These are phyloP conservation scores for Hozukius guyotensis DNA, from an alignment of 2,797 vertebrate genomes.

Conservation along the genomic window DNA sequence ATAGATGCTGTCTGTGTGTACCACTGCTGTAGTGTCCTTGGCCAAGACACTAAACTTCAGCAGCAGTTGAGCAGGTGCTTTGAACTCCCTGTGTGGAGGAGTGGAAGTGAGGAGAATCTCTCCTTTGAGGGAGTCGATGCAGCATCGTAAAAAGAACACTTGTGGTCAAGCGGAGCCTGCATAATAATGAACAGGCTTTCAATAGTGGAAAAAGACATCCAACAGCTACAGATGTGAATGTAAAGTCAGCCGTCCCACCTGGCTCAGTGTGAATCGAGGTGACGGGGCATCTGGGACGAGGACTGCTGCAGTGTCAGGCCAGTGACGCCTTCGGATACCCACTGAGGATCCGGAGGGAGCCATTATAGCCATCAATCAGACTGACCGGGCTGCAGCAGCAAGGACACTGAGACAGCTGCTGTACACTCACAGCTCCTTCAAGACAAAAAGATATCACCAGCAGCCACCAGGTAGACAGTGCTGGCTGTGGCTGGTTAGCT, in stretches of 20 bases:
- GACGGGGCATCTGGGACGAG: neutral
- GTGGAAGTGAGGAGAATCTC: neutral
- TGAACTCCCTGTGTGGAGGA: neutral
- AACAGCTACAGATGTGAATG: conserved; percentile 3
- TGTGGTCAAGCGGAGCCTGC: neutral
- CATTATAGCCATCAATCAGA: conserved; percentile 62
- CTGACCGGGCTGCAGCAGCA: conserved; percentile 36
- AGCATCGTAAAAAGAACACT: neutral
- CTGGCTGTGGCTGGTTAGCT: neutral
- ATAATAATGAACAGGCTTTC: neutral
- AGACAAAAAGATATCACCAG: neutral
- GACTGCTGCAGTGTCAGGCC: conserved; percentile 28
- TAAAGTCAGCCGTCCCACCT: neutral
- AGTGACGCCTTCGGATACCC: conserved; percentile 31
- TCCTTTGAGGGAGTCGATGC: neutral
- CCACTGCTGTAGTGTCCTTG: no score
- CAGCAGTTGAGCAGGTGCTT: neutral
- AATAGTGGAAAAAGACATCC: neutral
- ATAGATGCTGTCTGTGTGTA: no score
- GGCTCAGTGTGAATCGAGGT: neutral
- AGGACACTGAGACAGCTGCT: conserved; percentile 37
- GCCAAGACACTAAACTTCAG: neutral
- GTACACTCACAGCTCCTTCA: conserved; percentile 7
- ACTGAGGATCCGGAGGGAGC: conserved; percentile 40
- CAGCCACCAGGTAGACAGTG: neutral